These are phyloP conservation scores for Hipposideros larvatus DNA, from an alignment of 2,797 vertebrate species.

Conservation along the genomic window DNA sequence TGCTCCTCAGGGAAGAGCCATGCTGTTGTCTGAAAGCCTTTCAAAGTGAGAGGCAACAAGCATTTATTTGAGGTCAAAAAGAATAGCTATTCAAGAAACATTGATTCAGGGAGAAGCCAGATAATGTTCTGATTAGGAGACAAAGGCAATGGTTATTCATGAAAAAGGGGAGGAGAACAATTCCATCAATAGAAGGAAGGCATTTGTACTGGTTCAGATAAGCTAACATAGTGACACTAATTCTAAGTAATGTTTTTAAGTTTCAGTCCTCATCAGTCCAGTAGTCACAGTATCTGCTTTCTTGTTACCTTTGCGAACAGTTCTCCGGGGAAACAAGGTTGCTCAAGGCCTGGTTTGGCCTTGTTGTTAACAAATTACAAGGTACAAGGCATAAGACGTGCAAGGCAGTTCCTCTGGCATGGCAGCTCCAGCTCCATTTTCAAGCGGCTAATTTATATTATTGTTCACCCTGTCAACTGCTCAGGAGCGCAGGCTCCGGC, in stretches of 20 bases:
- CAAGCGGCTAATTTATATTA: not conserved
- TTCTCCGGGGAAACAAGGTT: not conserved
- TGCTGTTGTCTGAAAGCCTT: not conserved
- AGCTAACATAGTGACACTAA: not conserved
- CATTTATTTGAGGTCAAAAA: not conserved
- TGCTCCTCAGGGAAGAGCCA: not conserved
- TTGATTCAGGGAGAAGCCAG: not conserved
- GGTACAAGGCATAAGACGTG: not conserved
- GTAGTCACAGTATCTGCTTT: not conserved
- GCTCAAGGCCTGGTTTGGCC: not conserved
- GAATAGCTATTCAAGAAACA: not conserved
- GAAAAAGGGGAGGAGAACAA: not conserved
- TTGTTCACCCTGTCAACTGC: not conserved
- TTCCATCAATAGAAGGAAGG: not conserved
- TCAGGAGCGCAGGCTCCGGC: not conserved
- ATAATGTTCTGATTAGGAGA: not conserved
- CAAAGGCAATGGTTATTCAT: not conserved
- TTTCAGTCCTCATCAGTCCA: not conserved
- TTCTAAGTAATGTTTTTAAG: not conserved
- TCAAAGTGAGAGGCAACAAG: not conserved
- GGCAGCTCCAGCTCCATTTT: not conserved
- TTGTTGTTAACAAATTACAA: not conserved
- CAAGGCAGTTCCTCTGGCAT: not conserved
- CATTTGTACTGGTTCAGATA: not conserved
- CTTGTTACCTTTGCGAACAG: not conserved